A percentile compares a stretch with the other conserved stretches of the same genome.
Evolutionary conservation across 1,140 invertebrate species (phyloP).

Genomic region (Bombyx mori): DNA sequence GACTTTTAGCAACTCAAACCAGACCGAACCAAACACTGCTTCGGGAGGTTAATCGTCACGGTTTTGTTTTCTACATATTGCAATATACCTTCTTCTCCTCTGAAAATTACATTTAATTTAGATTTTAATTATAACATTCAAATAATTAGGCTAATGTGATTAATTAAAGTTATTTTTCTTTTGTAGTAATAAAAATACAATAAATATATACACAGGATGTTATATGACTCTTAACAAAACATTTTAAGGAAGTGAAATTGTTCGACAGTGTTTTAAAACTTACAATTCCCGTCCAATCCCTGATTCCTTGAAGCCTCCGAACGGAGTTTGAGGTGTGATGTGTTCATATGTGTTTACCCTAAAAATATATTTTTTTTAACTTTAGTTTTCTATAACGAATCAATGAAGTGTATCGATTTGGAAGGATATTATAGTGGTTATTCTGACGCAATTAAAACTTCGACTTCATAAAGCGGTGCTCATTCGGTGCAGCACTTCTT

Average conservation of each 20-base stretch:
- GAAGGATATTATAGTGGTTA: no score
- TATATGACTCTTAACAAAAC: no score
- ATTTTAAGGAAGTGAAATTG: no score
- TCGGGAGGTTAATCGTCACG: conserved; percentile 74
- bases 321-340: conserved; percentile 77
- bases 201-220: no score
- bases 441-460: no score
- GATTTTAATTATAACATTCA: not conserved
- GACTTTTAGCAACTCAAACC: conserved; percentile 17
- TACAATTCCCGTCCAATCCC: conserved; percentile 82
- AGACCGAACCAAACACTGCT: conserved; percentile 36
- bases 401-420: no score
- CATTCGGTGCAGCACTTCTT: no score
- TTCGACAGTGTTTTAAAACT: conserved; percentile 14
- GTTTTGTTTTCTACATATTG: conserved; percentile 85
- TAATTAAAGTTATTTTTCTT: not conserved
- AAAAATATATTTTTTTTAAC: conserved; percentile 7
- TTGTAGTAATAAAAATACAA: not conserved
- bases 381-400: no score
- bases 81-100: conserved; percentile 81
- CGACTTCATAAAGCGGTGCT: no score
- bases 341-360: conserved; percentile 83
- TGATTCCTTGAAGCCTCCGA: conserved; percentile 87
- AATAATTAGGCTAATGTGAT: no score
- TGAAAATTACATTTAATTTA: conserved; percentile 12